Evolutionary conservation across 1,140 invertebrate genomes (phyloP).

Genomic region (Acromyrmex echinatior): DNA sequence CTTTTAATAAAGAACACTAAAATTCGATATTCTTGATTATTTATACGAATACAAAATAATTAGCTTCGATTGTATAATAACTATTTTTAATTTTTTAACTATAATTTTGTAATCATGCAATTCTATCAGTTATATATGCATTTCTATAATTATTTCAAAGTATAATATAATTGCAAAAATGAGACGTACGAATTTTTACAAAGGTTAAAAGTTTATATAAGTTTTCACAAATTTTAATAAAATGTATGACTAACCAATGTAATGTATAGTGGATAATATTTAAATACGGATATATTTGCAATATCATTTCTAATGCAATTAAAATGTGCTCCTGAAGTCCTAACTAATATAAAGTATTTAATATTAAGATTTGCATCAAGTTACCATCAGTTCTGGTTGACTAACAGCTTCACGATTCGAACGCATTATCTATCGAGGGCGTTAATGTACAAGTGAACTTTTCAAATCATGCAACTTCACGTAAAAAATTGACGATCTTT

Average conservation of each 20-base stretch:
- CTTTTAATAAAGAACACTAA: conserved; percentile 79
- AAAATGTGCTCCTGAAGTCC: not conserved
- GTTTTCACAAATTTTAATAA: not conserved
- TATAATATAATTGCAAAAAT: not conserved
- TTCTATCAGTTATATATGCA: not conserved
- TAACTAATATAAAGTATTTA: not conserved
- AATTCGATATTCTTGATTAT: not conserved
- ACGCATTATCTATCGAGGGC: not conserved
- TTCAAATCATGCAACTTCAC: not conserved
- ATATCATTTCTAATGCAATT: not conserved
- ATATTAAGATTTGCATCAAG: too few relatives aligned
- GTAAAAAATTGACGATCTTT: too few relatives aligned
- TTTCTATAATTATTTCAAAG: not conserved
- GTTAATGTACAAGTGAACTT: not conserved
- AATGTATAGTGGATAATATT: not conserved
- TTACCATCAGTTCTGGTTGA: not conserved
- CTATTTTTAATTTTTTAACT: not conserved
- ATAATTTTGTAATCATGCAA: not conserved
- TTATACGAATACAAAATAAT: too few relatives aligned
- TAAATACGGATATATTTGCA: too few relatives aligned
- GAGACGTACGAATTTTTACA: not conserved
- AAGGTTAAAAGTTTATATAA: not conserved
- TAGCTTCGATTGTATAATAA: too few relatives aligned
- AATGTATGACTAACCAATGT: not conserved
- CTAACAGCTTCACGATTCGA: not conserved